Percentiles rank a stretch among this genome's conserved stretches.
phyloP scores from a whole-genome alignment of 1,140 invertebrate genomes.

The Thalassaphorura encarpata region DNA sequence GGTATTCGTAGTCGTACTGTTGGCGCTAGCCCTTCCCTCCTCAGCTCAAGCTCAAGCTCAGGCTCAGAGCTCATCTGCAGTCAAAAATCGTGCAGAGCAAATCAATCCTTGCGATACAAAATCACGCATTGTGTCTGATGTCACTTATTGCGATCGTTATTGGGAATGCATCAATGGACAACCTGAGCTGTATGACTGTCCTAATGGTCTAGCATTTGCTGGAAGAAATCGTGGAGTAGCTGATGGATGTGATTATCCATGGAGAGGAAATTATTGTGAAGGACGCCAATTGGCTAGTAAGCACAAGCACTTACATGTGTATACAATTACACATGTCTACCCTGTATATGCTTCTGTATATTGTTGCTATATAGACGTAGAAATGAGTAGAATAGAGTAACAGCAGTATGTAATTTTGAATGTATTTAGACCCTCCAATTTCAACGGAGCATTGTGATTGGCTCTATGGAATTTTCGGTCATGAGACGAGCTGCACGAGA shows the following conservation, averaged over 20 bases:
- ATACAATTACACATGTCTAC: background rate
- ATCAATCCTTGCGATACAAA: slow-evolving; percentile 69
- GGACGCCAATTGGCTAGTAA: slow-evolving; percentile 59
- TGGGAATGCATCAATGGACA: slow-evolving; percentile 63
- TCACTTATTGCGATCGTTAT: slow-evolving; percentile 74
- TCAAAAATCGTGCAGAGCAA: slow-evolving; percentile 39
- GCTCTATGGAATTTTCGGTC: slow-evolving; percentile 85
- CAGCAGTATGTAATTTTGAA: no score
- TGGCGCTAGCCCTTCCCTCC: no score
- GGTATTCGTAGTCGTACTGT: slow-evolving; percentile 9
- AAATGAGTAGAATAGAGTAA: no score
- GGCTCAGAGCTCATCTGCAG: no score
- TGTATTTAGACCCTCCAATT: slow-evolving; percentile 62
- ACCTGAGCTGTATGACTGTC: slow-evolving; percentile 73
- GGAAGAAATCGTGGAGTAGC: slow-evolving; percentile 75
- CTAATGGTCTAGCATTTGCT: slow-evolving; percentile 78
- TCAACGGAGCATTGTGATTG: slow-evolving; percentile 79
- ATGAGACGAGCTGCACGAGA: slow-evolving; percentile 81
- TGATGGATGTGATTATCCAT: slow-evolving; percentile 75
- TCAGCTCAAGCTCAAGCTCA: no score
- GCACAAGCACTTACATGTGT: slow-evolving; percentile 33
- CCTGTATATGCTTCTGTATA: background rate
- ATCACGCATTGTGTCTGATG: slow-evolving; percentile 58
- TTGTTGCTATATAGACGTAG: slow-evolving; percentile 28
- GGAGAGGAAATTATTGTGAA: slow-evolving; percentile 76